Evolutionary conservation across 1,140 invertebrate species (phyloP), one percentile per base, ranked within the genome.

Genomic region (Micrasema minimum): DNA sequence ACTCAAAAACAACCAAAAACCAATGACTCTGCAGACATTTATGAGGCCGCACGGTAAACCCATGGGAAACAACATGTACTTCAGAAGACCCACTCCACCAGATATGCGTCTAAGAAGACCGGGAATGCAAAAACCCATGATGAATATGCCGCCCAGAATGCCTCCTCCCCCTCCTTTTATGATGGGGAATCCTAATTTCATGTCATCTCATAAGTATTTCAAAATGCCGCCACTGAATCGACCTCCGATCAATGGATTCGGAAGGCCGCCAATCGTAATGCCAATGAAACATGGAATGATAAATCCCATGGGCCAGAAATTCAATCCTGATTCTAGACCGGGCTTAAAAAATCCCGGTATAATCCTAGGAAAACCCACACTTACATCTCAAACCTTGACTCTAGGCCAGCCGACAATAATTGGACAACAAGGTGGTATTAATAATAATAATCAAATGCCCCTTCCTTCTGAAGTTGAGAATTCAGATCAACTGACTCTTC

Each of bases 381-480:
- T 74, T 3, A 74, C 77, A 45, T 79, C 78, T 66, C 81, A 83
- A 71, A 84, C 80, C 20, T 73, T 85, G 31, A 85, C 79, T 61
- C 77, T 85, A 26, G 82, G 83, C 38, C 78, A 83, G 67, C 79
- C 81, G 0, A 82, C 84, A 41, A 79, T 84, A 48, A 84, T 84
- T 22, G 81, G 79, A n/a, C 83, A 83, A 74, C 82, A 85, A 72
- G 78, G 83, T 5, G 81, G 83, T 2, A 31, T n/a, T n/a, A n/a
- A n/a, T n/a, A n/a, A n/a, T n/a, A 83, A 80, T 76, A 82, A 80
- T 75, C 83, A 85, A 77, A 85, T 84, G 68, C 80, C 77, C 22
- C 69, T 83, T 55, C 81, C 82, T 2, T 80, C 72, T 51, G 80
- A 79, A 38, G 79, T 78, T 37, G 75, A 75, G 37, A 71, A 77